Evolutionary conservation across 2,113 vertebrate species (phyloP), one percentile per base, ranked within the genome.

Genomic region (Choloepus hoffmanni): DNA sequence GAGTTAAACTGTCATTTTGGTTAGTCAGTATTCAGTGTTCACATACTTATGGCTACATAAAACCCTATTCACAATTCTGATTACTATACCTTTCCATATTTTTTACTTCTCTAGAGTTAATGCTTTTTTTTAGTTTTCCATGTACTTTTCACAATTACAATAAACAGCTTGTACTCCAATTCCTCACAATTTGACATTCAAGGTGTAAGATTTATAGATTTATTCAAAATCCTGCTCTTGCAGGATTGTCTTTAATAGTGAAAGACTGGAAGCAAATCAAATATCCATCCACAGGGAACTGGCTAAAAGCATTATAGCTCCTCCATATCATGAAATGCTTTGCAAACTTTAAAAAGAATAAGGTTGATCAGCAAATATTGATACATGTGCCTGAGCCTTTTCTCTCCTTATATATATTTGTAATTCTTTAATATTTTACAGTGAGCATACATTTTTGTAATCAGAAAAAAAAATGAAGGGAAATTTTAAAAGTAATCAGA

Each of bases 261-360:
- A 77, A 93, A 84, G 88, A 93, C 24, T 58, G 55, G 30, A 82
- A 95, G 33, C 19, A 77, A 89, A 53, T 70, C 24, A 89, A 85
- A 33, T 40, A 92, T 53, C 58, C n/a, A 84, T 43, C 72, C 90
- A 74, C 2, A 24, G 11, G 23, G 58, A 91, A 67, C 10, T 73
- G 68, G 63, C 58, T 76, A 92, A 92, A 86, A 92, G 28, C 58
- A 86, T 58, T n/a, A 76, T 21, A 40, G 12, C 40, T 65, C 40
- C 89, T 58, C 33, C 28, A 50, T 40, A 67, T 45, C 8, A 95
- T 87, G 45, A 92, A 95, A 93, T 85, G 53, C 26, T 40, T 30
- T 90, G n/a, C n/a, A 94, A 55, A 65, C 23, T 26, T 89, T 92
- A 74, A 88, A 94, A 90, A 55, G 10, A 86, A 43, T 28, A 93